Conservation (phyloP, 2,888 invertebrate genomes). For the Rhagonycha lutea region DNA sequence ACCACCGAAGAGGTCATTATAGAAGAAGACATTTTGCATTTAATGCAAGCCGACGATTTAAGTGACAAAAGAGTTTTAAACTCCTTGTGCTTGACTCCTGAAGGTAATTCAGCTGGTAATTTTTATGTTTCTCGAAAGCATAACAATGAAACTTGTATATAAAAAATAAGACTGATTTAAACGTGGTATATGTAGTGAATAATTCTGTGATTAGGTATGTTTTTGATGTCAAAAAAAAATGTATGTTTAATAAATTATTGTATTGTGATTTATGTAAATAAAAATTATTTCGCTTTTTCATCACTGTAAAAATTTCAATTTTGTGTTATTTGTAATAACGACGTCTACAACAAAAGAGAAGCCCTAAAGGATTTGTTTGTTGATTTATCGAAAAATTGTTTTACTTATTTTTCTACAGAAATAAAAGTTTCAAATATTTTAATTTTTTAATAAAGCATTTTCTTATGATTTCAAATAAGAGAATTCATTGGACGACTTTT, state of each 20-base stretch:
- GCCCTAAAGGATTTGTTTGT: too few relatives aligned
- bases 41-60: not conserved
- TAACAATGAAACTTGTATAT: not conserved
- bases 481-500: too few relatives aligned
- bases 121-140: not conserved
- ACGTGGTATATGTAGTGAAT: not conserved
- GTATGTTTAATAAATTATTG: not conserved
- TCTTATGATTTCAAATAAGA: too few relatives aligned
- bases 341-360: too few relatives aligned
- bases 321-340: not conserved
- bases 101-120: not conserved
- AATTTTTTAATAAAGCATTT: too few relatives aligned
- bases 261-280: not conserved
- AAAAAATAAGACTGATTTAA: not conserved
- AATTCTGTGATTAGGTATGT: not conserved
- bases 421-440: too few relatives aligned
- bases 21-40: conserved; percentile 13
- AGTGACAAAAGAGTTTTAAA: not conserved
- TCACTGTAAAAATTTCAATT: not conserved
- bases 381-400: too few relatives aligned
- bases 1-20: conserved; percentile 4
- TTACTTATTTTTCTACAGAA: too few relatives aligned
- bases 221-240: not conserved
- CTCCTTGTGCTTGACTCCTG: not conserved
- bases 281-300: not conserved